These are phyloP conservation scores for Lamellibrachia columna DNA, from an alignment of 2,888 invertebrate species.

Conservation along the genomic window DNA sequence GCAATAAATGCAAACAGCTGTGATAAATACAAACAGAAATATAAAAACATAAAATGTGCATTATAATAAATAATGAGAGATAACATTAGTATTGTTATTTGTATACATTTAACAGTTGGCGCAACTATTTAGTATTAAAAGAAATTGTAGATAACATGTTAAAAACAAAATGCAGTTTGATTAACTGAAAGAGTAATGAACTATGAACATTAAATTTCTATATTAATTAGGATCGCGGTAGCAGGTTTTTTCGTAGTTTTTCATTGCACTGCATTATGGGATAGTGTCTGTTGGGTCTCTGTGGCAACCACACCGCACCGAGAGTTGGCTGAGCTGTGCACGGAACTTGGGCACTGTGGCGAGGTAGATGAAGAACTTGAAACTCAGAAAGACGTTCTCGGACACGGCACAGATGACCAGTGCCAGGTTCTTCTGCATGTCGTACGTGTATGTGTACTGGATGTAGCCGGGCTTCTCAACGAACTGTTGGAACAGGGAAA, in stretches of 20 bases:
- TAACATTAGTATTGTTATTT: neutral
- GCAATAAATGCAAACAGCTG: too few species aligned
- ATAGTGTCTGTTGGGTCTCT: neutral
- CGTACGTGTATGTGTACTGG: neutral
- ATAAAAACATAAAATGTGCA: neutral
- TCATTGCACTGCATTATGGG: neutral
- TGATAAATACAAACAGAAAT: neutral
- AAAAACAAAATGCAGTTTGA: neutral
- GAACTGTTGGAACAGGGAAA: slow-evolving; percentile 23
- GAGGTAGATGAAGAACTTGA: slow-evolving; percentile 52
- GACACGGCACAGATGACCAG: slow-evolving; percentile 40
- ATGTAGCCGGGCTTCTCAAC: slow-evolving; percentile 25
- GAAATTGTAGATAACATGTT: neutral
- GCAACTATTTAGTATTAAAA: neutral
- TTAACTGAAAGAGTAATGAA: neutral
- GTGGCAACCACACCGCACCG: slow-evolving; percentile 29
- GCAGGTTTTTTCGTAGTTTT: neutral
- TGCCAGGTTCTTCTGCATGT: slow-evolving; percentile 34
- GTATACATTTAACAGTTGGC: neutral
- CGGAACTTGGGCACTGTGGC: slow-evolving; percentile 48
- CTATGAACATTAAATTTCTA: neutral
- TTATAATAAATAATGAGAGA: neutral
- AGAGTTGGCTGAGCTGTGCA: slow-evolving; percentile 32
- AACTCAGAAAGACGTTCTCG: slow-evolving; percentile 47
- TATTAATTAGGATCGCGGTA: neutral